Base-by-base conservation (phyloP, 2,888 invertebrate genomes). In the Scrobipalpa atriplicella region DNA sequence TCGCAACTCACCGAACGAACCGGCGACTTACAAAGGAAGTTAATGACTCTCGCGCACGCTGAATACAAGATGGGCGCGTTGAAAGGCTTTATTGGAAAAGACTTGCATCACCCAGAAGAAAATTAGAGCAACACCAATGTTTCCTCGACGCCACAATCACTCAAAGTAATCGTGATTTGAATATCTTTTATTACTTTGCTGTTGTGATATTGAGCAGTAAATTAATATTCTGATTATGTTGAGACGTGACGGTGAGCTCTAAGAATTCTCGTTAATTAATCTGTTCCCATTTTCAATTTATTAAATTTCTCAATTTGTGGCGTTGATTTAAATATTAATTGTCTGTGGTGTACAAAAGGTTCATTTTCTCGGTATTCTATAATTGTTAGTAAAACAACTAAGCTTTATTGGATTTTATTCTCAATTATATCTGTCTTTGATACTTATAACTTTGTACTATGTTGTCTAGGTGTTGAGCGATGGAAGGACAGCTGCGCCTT, bases 401-500 rank as follows among this genome's bases (percentile, higher is more conserved):
- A 29, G 29, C 29, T 29, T 29, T 29, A 29, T 29, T 29, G 29
- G 29, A 29, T 29, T 29, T 10, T 52, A 9, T 52, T 52, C 19
- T 10, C 10, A 56, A 0, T 19, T 11, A n/a, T n/a, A n/a, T n/a
- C n/a, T n/a, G n/a, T n/a, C n/a, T n/a, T n/a, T n/a, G n/a, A n/a
- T n/a, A n/a, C n/a, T n/a, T n/a, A n/a, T n/a, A 11, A 10, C 18
- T 36, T 1, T 56, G 21, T 62, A 54, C 62, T 66, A 19, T 65
- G 73, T 73, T 21, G 72, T 70, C 47, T 82, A 94, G 85, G 95
- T 98, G 69, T 92, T 99, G 65, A 97, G 98, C 79, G 99, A 99
- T 83, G 98, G 98, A 0, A 96, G 98, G 75, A 97, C 97, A 65
- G 97, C 97, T 0, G 97, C 98, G 10, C 98, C 98, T 16, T 88